Conservation (phyloP, 2,113 vertebrate genomes). For the Xiphias gladius region DNA sequence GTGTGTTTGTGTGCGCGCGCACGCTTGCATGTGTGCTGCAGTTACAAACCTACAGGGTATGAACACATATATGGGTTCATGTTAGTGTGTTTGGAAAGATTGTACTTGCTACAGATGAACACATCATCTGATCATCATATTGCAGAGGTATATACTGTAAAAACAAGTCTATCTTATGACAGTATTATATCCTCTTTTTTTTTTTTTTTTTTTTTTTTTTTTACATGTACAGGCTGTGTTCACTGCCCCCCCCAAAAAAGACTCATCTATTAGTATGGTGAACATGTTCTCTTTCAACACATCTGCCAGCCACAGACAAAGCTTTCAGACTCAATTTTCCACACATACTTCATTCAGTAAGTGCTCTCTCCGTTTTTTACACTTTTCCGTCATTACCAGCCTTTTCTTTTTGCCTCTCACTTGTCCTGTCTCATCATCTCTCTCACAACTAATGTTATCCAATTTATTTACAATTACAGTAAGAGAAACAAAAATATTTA, state of each 20-base stretch:
- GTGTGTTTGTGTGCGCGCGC: not conserved
- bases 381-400: constrained; percentile 61
- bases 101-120: constrained; percentile 5
- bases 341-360: constrained; percentile 71
- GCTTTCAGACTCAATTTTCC: constrained; percentile 74
- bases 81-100: constrained; percentile 11
- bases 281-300: constrained; percentile 58
- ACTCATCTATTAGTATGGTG: constrained; percentile 49
- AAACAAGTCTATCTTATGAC: not conserved
- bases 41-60: not conserved
- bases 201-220: not conserved
- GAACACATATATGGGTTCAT: not conserved
- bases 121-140: not conserved
- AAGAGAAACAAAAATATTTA: constrained; percentile 63
- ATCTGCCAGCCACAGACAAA: constrained; percentile 57
- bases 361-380: constrained; percentile 68
- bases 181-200: not conserved
- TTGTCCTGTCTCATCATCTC: constrained; percentile 51
- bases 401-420: constrained; percentile 46
- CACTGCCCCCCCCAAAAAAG: constrained; percentile 16
- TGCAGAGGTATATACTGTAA: not conserved
- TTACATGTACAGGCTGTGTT: constrained; percentile 9
- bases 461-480: constrained; percentile 64
- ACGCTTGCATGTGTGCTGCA: constrained; percentile 1
- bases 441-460: constrained; percentile 47